Evolutionary conservation across 2,113 vertebrate genomes (phyloP).

Genomic region (Pipa parva): DNA sequence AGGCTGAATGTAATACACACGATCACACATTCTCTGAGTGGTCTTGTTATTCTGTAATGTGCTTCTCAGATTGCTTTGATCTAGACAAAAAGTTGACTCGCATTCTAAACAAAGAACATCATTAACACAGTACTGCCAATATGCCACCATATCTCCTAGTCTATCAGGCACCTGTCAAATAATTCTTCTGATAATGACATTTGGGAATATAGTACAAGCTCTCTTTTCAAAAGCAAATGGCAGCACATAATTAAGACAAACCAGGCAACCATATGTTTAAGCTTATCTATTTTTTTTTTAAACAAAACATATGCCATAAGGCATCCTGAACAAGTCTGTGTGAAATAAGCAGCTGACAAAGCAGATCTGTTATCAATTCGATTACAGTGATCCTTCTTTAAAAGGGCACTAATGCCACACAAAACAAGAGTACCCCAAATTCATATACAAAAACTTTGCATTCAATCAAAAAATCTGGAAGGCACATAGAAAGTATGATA

Average conservation of each 20-base stretch:
- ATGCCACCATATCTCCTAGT: conserved; percentile 38
- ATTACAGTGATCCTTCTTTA: conserved; percentile 4
- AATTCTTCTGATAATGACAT: conserved; percentile 38
- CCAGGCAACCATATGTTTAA: conserved; percentile 7
- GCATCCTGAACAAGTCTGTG: not conserved
- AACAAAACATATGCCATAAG: conserved; percentile 13
- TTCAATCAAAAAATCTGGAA: too few species aligned
- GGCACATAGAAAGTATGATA: too few species aligned
- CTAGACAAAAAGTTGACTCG: too few species aligned
- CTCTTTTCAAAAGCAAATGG: conserved; percentile 33
- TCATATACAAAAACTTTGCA: too few species aligned
- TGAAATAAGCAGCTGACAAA: conserved; percentile 32
- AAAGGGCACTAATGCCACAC: too few species aligned
- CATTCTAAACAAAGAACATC: conserved; percentile 39
- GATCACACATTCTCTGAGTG: too few species aligned
- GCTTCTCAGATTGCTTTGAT: too few species aligned
- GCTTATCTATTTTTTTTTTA: conserved; percentile 1
- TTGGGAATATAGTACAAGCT: conserved; percentile 41
- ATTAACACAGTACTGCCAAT: conserved; percentile 40
- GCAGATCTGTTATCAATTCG: not conserved
- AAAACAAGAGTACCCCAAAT: too few species aligned
- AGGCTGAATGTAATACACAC: too few species aligned
- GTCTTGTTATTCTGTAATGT: too few species aligned
- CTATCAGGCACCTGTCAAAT: conserved; percentile 3
- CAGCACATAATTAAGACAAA: conserved; percentile 42